Conservation (phyloP, 2,113 vertebrate species). For the Sapajus apella region DNA sequence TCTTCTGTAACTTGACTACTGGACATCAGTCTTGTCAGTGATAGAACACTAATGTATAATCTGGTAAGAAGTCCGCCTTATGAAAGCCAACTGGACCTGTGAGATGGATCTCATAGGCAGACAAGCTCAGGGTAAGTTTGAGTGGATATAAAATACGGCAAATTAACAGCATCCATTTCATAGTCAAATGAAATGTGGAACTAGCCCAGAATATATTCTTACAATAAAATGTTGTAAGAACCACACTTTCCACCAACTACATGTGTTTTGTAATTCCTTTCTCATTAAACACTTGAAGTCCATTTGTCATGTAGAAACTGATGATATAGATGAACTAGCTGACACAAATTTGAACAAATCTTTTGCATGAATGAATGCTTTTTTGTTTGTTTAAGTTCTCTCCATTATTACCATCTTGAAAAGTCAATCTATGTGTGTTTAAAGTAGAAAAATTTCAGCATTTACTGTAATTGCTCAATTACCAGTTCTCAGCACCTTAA, state of each 20-base stretch:
- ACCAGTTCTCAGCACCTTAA: not conserved
- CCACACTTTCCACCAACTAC: not conserved
- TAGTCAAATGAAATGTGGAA: not conserved
- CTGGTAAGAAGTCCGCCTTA: not conserved
- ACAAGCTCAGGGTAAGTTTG: not conserved
- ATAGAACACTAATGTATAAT: not conserved
- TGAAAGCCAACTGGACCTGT: not conserved
- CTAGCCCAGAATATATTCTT: not conserved
- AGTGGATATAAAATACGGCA: not conserved
- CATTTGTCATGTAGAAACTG: not conserved
- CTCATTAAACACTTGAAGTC: not conserved
- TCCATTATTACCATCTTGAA: not conserved
- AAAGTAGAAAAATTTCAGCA: not conserved
- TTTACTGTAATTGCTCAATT: constrained; percentile 2
- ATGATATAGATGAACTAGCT: not conserved
- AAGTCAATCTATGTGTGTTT: not conserved
- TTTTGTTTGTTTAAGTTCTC: not conserved
- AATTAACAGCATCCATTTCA: not conserved
- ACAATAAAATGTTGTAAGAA: not conserved
- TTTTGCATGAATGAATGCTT: not conserved
- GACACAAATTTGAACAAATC: not conserved
- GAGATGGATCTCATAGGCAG: not conserved
- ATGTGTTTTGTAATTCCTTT: not conserved
- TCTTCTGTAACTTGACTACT: not conserved
- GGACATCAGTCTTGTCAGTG: not conserved